Evolutionary conservation across 2,888 invertebrate genomes (phyloP).

Genomic region (Dasysyrphus albostriatus): DNA sequence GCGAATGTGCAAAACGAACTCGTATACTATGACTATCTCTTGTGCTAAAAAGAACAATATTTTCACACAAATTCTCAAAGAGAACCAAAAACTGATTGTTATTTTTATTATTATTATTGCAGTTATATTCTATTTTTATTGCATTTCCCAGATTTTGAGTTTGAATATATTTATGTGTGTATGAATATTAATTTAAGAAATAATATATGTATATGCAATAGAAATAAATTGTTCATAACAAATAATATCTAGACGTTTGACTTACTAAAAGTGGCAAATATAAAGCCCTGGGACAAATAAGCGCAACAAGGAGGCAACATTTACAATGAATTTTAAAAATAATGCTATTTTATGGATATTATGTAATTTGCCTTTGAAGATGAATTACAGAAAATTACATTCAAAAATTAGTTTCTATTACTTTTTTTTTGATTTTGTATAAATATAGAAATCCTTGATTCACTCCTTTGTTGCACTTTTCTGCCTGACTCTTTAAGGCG

Average conservation of each 20-base stretch:
- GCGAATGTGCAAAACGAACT: not conserved
- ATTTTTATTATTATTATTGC: not conserved
- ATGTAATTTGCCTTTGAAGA: not conserved
- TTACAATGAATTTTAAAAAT: not conserved
- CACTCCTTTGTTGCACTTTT: slow-evolving; percentile 27
- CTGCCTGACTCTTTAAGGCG: slow-evolving; percentile 48
- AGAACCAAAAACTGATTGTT: not conserved
- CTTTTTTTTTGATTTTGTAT: not conserved
- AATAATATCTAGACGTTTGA: slow-evolving; percentile 48
- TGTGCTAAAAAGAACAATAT: not conserved
- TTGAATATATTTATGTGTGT: slow-evolving; percentile 3
- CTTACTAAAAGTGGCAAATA: slow-evolving; percentile 54
- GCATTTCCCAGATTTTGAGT: slow-evolving; percentile 28
- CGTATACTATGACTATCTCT: not conserved
- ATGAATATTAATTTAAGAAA: slow-evolving; percentile 12
- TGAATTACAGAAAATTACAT: not conserved
- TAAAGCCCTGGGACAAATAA: slow-evolving; percentile 14
- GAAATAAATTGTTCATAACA: slow-evolving; percentile 10
- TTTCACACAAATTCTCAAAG: not conserved
- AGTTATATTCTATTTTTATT: slow-evolving; percentile 10
- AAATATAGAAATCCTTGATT: not conserved
- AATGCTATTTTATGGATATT: not conserved
- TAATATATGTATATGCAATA: slow-evolving; percentile 12
- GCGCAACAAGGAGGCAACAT: slow-evolving; percentile 14
- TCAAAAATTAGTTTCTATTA: not conserved